These are phyloP conservation scores for Suncus etruscus DNA, from an alignment of 2,113 vertebrate species.

Conservation along the genomic window DNA sequence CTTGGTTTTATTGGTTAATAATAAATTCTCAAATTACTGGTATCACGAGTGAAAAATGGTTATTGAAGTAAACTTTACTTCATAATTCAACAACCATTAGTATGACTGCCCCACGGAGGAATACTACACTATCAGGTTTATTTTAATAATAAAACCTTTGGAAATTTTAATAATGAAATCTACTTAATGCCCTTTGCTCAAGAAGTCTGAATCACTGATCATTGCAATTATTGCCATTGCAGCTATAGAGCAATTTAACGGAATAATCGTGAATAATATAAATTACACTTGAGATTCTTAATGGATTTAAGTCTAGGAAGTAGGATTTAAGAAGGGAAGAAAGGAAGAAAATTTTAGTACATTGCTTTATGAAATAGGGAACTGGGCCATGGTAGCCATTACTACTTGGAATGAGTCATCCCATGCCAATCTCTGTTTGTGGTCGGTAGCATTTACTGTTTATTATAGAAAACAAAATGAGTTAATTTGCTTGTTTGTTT, in stretches of 20 bases:
- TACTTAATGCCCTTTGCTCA: conserved; percentile 77
- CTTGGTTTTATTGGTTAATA: conserved; percentile 67
- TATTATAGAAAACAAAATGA: conserved; percentile 66
- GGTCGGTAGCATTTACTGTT: conserved; percentile 61
- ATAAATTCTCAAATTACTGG: conserved; percentile 74
- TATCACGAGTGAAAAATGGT: conserved; percentile 61
- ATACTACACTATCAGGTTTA: conserved; percentile 65
- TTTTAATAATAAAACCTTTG: conserved; percentile 81
- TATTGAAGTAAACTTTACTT: conserved; percentile 51
- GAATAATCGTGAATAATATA: conserved; percentile 78
- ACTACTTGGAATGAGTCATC: conserved; percentile 64
- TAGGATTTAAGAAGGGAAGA: conserved; percentile 24
- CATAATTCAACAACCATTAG: conserved; percentile 67
- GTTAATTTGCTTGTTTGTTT: conserved; percentile 71
- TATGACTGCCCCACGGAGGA: conserved; percentile 64
- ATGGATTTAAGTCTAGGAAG: conserved; percentile 67
- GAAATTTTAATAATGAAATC: conserved; percentile 81
- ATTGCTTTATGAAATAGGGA: conserved; percentile 36
- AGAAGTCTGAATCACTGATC: conserved; percentile 81
- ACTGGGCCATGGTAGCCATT: conserved; percentile 41
- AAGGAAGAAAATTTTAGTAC: conserved; percentile 53
- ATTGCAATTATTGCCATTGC: conserved; percentile 73
- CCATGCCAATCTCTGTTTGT: conserved; percentile 25
- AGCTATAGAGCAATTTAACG: conserved; percentile 81
- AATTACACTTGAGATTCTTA: conserved; percentile 77